Evolutionary conservation across 2,888 invertebrate species (phyloP), one percentile per base, ranked within the genome.

Genomic region (Brachylomia viminalis): DNA sequence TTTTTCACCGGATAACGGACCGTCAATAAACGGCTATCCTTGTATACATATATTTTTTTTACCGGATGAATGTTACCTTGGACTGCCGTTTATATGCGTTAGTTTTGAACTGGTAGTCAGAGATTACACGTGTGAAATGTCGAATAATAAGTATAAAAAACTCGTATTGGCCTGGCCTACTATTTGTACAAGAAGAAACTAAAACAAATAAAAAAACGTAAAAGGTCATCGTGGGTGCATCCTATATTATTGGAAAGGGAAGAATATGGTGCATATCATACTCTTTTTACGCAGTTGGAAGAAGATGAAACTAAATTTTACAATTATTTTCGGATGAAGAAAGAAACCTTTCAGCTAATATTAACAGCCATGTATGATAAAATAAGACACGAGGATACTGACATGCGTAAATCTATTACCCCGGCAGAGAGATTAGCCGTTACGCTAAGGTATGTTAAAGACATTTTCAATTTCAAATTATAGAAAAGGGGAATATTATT

Each of bases 401-500:
- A 80, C 76, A 86, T 83, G 83, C 86, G 86, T 82, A 72, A 83
- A 79, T 83, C 83, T 86, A 86, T 84, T 81, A 74, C 86, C 69
- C 82, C 83, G 77, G 83, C 85, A 82, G 84, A 85, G 80, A 85
- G 84, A 86, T 82, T 82, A 79, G 79, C 82, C 65, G 84, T 84
- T 79, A 82, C 80, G 49, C 30, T 82, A 76, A 78, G 80, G 72
- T 80, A 75, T 80, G 69, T 65, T 64, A 30, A 72, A 52, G 52
- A 23, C 8, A 52, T 52, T 8, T 52, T 23, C 52, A 23, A 23
- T 52, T 52, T 52, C 52, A 52, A 52, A 52, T 52, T 23, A 52
- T 52, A 52, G 23, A 52, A 52, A 52, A 52, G 52, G 52, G 52
- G 52, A 82, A n/a, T n/a, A n/a, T n/a, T n/a, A n/a, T n/a, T n/a